Evolutionary conservation across 2,888 invertebrate genomes (phyloP), one percentile per base, ranked within the genome.

Genomic region (Ornithoptera alexandrae): DNA sequence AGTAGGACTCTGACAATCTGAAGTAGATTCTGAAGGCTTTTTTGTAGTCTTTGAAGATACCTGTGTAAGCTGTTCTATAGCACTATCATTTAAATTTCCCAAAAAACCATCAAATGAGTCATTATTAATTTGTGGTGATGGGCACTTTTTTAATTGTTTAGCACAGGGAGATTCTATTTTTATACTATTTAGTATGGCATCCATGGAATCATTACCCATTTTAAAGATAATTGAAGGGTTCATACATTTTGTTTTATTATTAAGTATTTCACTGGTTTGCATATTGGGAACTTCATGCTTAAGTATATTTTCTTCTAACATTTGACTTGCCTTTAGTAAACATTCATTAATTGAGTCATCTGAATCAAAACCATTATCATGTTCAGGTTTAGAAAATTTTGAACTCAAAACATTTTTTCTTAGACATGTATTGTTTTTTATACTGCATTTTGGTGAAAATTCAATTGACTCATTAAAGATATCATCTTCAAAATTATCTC

Each of bases 331-430:
- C 81, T 88, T 89, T 30, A 93, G 77, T 56, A 93, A 80, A 75
- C 87, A 91, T 76, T 93, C 93, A 81, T 93, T 93, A 85, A 93
- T 90, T 36, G 93, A 93, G 77, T 93, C 93, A 74, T 93, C 93
- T 12, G 92, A 93, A 77, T 93, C 93, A 62, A 92, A 76, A 12
- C 87, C 90, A 62, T 83, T 79, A 62, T 92, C 92, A 0, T 79
- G 72, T 42, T 92, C 92, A 7, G 85, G 79, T 75, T 88, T 88
- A 8, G 78, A 74, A 79, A 92, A 90, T 74, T 90, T 90, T 22
- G 90, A 90, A 77, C 90, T 92, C 24, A 92, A 76, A 1, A 92
- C 84, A 84, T 90, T 92, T 78, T 87, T 88, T 74, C 92, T 81
- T 63, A 92, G 74, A 75, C 90, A 90, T 53, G 84, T 85, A 73